Base-by-base conservation (phyloP, 2,888 invertebrate species). In the Athalia circularis region DNA sequence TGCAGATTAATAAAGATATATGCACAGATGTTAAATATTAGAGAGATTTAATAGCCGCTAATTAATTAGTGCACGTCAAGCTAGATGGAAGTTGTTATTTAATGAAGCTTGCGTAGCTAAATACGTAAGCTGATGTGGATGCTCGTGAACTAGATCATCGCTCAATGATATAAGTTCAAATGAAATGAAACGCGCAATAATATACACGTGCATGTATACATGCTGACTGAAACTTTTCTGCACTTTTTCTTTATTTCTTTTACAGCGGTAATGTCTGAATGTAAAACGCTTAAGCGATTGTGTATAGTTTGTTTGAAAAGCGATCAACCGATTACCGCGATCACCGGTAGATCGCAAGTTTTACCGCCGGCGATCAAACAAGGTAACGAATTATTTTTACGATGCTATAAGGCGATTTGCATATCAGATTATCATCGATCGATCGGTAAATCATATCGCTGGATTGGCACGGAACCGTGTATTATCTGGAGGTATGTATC, bases 351-450 rank as follows among this genome's bases (percentile, higher is more conserved):
- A 29, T 29, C 29, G 29, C 29, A 29, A 2, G 29, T 29, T 29
- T 29, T 29, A 64, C 45, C 45, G 47, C n/a, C 64, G 64, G 47
- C 45, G 47, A n/a, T n/a, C 5, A 64, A 47, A 64, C 9, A 64
- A n/a, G 11, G 29, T 45, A 29, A 45, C 45, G 47, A 64, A 6
- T 45, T 45, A 45, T 45, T 64, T 64, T 64, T 45, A 64, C 64
- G 64, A 64, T 64, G 64, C n/a, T 9, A 62, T 29, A 13, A 59
- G 15, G 7, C 6, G 9, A 85, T 85, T 86, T 86, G 84, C 85
- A 86, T 86, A 85, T 85, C 85, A 81, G 84, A 86, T 86, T 84
- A 84, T 29, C 29, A 29, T 83, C 84, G 85, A 84, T 83, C 85
- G 81, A 77, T 9, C 54, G 83, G 84, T 85, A 83, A 85, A 85